Percentiles rank a stretch among this genome's conserved stretches.
Conservation (phyloP, 23 tunicate species). For the Phallusia fumigata region DNA sequence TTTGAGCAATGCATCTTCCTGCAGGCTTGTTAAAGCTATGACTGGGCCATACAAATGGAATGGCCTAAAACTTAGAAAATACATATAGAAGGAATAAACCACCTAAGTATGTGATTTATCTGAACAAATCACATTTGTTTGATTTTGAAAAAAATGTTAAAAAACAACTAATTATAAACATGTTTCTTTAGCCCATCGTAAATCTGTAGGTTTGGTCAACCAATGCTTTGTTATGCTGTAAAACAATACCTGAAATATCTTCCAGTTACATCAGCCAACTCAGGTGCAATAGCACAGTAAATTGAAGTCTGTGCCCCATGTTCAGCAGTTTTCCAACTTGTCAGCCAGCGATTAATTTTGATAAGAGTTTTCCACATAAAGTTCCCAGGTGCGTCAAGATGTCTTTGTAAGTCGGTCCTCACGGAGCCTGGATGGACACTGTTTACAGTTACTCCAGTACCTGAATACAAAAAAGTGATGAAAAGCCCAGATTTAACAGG, state of each 20-base stretch:
- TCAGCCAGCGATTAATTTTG: not conserved
- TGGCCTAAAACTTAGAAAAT: no score
- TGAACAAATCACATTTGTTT: no score
- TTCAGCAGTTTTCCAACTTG: slow-evolving; percentile 31
- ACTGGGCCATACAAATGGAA: no score
- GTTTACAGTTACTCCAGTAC: slow-evolving; percentile 12
- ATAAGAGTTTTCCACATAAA: not conserved
- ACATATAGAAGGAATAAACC: no score
- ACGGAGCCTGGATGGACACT: slow-evolving; percentile 12
- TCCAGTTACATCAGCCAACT: slow-evolving; percentile 37
- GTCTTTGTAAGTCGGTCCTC: not conserved
- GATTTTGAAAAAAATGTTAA: not conserved
- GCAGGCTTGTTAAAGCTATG: no score
- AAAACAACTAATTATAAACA: no score
- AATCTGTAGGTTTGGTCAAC: not conserved
- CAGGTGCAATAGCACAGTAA: slow-evolving; percentile 60
- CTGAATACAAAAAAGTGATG: no score
- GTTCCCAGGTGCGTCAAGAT: not conserved
- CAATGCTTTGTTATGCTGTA: no score
- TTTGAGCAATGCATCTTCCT: no score
- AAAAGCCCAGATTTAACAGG: no score
- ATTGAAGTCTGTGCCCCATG: slow-evolving; percentile 64
- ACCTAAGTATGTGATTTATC: no score
- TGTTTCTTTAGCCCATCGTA: no score
- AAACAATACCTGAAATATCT: slow-evolving; percentile 18